Conservation (phyloP, 2,113 vertebrate species). For the Hepsetus odoe region DNA sequence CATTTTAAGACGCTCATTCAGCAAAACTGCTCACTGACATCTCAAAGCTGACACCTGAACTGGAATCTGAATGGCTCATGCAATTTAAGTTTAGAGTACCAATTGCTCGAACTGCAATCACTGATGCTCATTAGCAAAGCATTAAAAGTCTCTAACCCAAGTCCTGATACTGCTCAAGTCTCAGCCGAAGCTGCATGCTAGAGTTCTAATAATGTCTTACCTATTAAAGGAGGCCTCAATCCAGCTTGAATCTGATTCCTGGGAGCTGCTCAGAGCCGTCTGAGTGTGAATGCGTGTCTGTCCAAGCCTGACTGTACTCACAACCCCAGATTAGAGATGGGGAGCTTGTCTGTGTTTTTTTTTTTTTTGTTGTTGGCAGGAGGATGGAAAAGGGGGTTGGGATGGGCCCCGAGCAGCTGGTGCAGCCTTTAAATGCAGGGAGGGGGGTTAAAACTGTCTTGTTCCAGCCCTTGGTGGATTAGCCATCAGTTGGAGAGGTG, state of each 20-base stretch:
- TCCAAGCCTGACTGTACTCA: conserved; percentile 29
- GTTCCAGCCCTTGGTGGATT: conserved; percentile 41
- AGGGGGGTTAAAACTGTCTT: conserved; percentile 40
- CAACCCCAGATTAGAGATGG: conserved; percentile 47
- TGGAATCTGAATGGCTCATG: background rate
- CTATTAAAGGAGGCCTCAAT: conserved; percentile 17
- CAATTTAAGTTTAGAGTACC: background rate
- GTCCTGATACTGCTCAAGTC: conserved; percentile 54
- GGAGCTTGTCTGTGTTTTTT: conserved; percentile 45
- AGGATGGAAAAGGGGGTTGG: conserved; percentile 49
- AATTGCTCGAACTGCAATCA: no score
- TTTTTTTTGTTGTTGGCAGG: conserved; percentile 42
- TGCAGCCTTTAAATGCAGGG: conserved; percentile 49
- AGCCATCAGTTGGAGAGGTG: conserved; percentile 25
- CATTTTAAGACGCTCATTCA: background rate
- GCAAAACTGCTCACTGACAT: background rate
- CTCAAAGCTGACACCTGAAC: background rate
- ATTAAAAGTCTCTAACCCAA: conserved; percentile 45
- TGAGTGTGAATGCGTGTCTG: conserved; percentile 7
- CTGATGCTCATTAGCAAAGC: background rate
- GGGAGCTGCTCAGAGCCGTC: conserved; percentile 33
- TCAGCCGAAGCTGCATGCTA: background rate
- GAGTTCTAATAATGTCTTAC: conserved; percentile 16
- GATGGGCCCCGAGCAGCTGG: conserved; percentile 33
- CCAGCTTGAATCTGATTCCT: conserved; percentile 23